Percentiles rank a stretch among this genome's conserved stretches.
Evolutionary conservation across 1,140 invertebrate species (phyloP).

Genomic region (Drosophila baimaii): DNA sequence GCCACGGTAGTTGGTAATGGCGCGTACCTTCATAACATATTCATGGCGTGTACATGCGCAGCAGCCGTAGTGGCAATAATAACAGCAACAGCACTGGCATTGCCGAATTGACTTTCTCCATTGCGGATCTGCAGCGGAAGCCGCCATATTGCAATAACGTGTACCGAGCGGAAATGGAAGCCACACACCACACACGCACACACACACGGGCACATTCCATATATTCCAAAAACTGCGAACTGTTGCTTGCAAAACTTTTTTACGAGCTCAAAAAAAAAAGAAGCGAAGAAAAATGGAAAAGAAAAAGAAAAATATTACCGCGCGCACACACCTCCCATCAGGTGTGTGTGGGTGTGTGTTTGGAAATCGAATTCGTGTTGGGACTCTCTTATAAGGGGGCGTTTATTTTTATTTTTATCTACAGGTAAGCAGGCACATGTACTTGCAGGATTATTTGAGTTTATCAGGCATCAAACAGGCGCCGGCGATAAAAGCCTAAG

Average conservation of each 20-base stretch:
- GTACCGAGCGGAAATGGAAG: slow-evolving; percentile 73
- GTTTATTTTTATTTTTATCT: slow-evolving; percentile 72
- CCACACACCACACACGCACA: slow-evolving; percentile 30
- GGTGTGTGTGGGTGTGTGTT: too few species aligned
- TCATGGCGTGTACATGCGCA: slow-evolving; percentile 76
- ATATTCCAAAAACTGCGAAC: slow-evolving; percentile 42
- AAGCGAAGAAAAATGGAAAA: background rate
- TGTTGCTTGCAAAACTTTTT: slow-evolving; percentile 72
- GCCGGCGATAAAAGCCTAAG: slow-evolving; percentile 77
- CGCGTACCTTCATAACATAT: slow-evolving; percentile 72
- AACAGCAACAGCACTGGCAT: slow-evolving; percentile 38
- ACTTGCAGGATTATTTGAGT: slow-evolving; percentile 74
- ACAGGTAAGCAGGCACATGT: slow-evolving; percentile 71
- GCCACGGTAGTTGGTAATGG: slow-evolving; percentile 54
- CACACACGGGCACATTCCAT: background rate
- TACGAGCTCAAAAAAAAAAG: slow-evolving; percentile 46
- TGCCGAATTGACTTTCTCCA: slow-evolving; percentile 47
- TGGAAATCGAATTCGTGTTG: slow-evolving; percentile 77
- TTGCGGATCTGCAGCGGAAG: slow-evolving; percentile 67
- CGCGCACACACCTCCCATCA: slow-evolving; percentile 49
- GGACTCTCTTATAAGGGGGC: slow-evolving; percentile 63
- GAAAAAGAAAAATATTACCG: slow-evolving; percentile 60
- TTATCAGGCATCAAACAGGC: slow-evolving; percentile 70
- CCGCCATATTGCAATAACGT: slow-evolving; percentile 82
- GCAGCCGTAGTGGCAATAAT: slow-evolving; percentile 25